Base-by-base conservation (phyloP, 2,888 invertebrate species). In the Ennomos fuscantarius region DNA sequence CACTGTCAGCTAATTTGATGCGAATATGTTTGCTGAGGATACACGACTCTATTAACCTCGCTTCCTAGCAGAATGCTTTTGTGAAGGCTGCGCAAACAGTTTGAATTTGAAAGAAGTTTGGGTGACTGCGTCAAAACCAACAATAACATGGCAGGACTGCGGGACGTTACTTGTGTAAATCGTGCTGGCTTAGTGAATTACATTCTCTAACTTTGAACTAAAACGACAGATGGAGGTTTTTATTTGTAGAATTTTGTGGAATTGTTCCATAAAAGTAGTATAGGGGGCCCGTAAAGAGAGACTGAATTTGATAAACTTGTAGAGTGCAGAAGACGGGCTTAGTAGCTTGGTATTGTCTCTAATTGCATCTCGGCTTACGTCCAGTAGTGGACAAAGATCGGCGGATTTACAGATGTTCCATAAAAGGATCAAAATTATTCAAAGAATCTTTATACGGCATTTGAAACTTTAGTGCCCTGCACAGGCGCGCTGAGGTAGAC, bases 1-100 rank as follows among this genome's bases (percentile, higher is more conserved):
- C 62, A 41, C 44, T 44, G 72, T 69, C 68, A 55, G 72, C 74
- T 81, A 81, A 84, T 81, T 81, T 77, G 70, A 75, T 66, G 65
- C 68, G 60, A 66, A 67, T 60, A 66, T 62, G 65, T 66, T 66
- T 59, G 59, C 61, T 64, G 59, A 45, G 60, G 62, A 57, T 63
- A 63, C 58, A 53, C 55, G 59, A 63, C 63, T 69, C 66, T 62
- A 70, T 75, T 62, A 65, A 61, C 49, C 35, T 63, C 58, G 49
- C 56, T 57, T 59, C 50, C 35, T 64, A 47, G 48, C 55, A 45
- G 15, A 48, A 49, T 55, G 47, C 9, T 53, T 58, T 53, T 44
- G 58, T 57, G 57, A 58, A 60, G 41, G 45, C 40, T 36, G 13
- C 3, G 42, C 48, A 56, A 63, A 61, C 49, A 53, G 13, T 49